Conservation (phyloP, 2,888 invertebrate species). For the Melolontha melolontha region DNA sequence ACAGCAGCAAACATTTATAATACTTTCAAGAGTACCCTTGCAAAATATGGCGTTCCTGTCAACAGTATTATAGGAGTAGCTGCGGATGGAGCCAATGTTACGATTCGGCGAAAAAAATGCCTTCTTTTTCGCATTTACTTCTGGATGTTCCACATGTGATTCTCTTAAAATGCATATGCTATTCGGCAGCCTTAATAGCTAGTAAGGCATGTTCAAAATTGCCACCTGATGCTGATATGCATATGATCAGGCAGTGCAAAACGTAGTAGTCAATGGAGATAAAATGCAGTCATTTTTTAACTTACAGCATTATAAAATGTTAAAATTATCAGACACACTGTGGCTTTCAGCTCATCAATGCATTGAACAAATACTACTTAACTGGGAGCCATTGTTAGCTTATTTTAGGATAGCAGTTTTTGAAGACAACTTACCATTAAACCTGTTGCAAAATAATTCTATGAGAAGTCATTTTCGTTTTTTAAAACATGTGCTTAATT, state of each 20-base stretch:
- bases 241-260: conserved; percentile 8
- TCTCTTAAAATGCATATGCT: conserved; percentile 47
- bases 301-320: conserved; percentile 15
- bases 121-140: conserved; percentile 44
- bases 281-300: conserved; percentile 14
- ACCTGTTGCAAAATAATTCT: conserved; percentile 2
- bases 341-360: neutral
- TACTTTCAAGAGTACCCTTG: conserved; percentile 22
- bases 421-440: conserved; percentile 4
- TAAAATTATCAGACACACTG: conserved; percentile 9
- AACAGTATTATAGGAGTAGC: conserved; percentile 28
- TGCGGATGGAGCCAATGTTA: conserved; percentile 48
- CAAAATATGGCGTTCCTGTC: conserved; percentile 24
- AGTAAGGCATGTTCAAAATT: conserved; percentile 47
- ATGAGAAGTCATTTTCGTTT: conserved; percentile 1
- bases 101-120: conserved; percentile 48
- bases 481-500: neutral
- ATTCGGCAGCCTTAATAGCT: conserved; percentile 46
- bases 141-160: conserved; percentile 40
- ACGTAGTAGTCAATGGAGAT: conserved; percentile 6
- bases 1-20: conserved; percentile 11
- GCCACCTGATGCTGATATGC: conserved; percentile 21
- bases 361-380: conserved; percentile 15
- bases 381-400: conserved; percentile 20
- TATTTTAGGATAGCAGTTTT: conserved; percentile 13